These are phyloP conservation scores for Chauna torquata DNA, from an alignment of 2,113 vertebrate genomes.

Conservation along the genomic window DNA sequence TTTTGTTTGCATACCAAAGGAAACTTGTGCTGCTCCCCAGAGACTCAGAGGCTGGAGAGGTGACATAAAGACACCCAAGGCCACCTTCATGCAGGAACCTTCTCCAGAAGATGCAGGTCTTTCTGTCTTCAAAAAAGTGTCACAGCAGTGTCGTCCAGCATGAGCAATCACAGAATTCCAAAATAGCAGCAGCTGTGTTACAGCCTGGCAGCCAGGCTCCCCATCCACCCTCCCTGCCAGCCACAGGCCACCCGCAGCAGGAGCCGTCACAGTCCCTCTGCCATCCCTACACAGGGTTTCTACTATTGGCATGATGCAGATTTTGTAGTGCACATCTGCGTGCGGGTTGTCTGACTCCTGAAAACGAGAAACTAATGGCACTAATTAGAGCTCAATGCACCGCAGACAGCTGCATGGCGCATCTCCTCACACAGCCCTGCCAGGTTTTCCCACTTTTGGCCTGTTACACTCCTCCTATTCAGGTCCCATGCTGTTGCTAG, in stretches of 20 bases:
- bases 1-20: not conserved
- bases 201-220: fast-evolving
- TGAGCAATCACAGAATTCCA: fast-evolving
- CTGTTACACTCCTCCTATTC: not conserved
- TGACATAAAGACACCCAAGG: not conserved
- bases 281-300: fast-evolving
- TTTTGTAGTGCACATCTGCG: not conserved
- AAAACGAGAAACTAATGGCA: not conserved
- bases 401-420: not conserved
- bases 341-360: not conserved
- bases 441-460: not conserved
- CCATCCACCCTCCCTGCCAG: fast-evolving
- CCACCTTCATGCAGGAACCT: not conserved
- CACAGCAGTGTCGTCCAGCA: fast-evolving
- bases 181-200: not conserved
- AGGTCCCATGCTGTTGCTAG: not conserved
- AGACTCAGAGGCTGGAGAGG: not conserved
- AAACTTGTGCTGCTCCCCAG: not conserved
- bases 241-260: too few species aligned
- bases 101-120: fast-evolving
- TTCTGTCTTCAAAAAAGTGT: not conserved
- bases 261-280: not conserved
- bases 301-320: fast-evolving
- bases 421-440: not conserved
- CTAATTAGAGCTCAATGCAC: not conserved